Conservation (phyloP, 2,113 vertebrate species). For the Sinocyclocheilus grahami region DNA sequence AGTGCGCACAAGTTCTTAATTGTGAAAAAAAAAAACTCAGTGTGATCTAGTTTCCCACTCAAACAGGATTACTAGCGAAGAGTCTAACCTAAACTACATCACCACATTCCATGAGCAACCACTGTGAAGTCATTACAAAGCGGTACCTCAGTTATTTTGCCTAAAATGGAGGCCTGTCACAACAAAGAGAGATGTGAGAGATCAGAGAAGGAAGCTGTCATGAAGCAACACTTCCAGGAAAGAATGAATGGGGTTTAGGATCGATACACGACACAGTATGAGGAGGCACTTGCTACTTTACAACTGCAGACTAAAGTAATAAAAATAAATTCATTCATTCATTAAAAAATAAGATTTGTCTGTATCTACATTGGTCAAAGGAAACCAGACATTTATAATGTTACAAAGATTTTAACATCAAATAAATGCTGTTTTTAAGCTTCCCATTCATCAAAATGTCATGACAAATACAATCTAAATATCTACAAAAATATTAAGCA, state of each 20-base stretch:
- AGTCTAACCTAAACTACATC: constrained; percentile 31
- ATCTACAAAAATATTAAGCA: neutral
- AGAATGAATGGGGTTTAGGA: neutral
- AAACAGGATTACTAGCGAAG: constrained; percentile 47
- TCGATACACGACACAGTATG: neutral
- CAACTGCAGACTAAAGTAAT: neutral
- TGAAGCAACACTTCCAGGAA: constrained; percentile 48
- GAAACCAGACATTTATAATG: neutral
- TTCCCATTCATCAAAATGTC: neutral
- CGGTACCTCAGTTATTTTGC: constrained; percentile 83
- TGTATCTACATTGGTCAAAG: neutral
- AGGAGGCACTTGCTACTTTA: neutral
- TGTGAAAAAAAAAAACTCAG: neutral
- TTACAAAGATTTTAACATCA: neutral
- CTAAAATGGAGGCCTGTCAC: constrained; percentile 77
- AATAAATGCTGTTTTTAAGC: too few species aligned
- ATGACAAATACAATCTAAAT: neutral
- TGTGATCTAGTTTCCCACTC: constrained; percentile 6
- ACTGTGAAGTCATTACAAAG: constrained; percentile 57
- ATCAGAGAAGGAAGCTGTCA: constrained; percentile 46
- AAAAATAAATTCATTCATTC: neutral
- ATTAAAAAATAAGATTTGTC: neutral
- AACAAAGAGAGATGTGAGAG: constrained; percentile 62
- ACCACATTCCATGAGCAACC: constrained; percentile 67
- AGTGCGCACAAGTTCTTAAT: constrained; percentile 17